Evolutionary conservation across 2,113 vertebrate genomes (phyloP), one percentile per base, ranked within the genome.

Genomic region (Pterocles gutturalis): DNA sequence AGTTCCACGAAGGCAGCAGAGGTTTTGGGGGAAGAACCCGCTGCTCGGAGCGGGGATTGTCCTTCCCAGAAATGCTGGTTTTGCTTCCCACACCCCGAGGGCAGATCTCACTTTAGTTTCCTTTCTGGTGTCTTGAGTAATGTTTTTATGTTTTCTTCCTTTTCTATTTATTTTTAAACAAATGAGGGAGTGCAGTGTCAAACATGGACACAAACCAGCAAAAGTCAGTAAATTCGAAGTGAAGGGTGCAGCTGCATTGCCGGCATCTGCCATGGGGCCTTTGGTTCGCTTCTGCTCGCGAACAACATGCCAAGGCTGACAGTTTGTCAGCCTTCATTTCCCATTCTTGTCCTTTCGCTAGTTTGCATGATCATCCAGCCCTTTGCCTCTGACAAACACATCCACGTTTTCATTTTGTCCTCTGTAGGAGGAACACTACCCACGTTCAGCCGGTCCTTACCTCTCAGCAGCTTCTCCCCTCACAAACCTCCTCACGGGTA

Each of bases 121-220:
- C 67, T 85, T 87, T 83, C 95, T 96, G 89, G 85, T 90, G 67
- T 73, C 89, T 88, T 38, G 61, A 91, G 57, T 26, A 54, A 41
- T 29, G 21, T 82, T 96, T 92, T 72, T 67, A 28, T 83, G 57
- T 55, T 70, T 90, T 91, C 70, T 90, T 77, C 93, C 66, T 58
- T 89, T 89, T 80, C 53, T 80, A 21, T 87, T 91, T 87, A 77
- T 96, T 92, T 95, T 83, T 85, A 96, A 96, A 88, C 83, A 89
- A 95, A 91, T 46, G 73, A 85, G 66, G 83, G 94, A 96, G 86
- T 13, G 24, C 64, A 5, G 79, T 92, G 72, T 90, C 87, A 91
- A 38, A 87, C 41, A 15, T 60, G 91, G 91, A 57, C 46, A 19
- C 20, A 38, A 83, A 89, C 93, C 75, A 85, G 87, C 88, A 62